These are phyloP conservation scores for Isotomurus palustris DNA, from an alignment of 2,888 invertebrate species.

Conservation along the genomic window DNA sequence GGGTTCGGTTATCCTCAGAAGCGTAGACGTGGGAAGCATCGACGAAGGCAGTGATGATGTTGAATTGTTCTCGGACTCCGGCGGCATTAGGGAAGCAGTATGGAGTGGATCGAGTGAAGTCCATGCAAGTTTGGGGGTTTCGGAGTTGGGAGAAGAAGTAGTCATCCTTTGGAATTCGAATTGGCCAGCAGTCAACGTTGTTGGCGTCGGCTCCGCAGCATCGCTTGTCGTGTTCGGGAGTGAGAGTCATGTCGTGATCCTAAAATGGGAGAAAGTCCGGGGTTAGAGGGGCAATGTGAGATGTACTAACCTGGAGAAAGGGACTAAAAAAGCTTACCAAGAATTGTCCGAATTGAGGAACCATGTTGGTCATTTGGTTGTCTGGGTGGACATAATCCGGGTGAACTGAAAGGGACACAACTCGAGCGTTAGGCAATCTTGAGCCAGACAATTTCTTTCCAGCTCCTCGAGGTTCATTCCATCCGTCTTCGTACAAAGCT, in stretches of 20 bases:
- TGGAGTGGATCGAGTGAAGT: constrained; percentile 39
- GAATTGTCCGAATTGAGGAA: constrained; percentile 44
- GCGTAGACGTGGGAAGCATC: constrained; percentile 41
- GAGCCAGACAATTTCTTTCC: constrained; percentile 36
- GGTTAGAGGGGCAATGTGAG: no score
- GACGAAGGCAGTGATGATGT: constrained; percentile 41
- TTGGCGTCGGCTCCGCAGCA: constrained; percentile 27
- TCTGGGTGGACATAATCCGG: constrained; percentile 42
- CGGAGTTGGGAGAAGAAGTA: constrained; percentile 35
- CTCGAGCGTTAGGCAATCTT: constrained; percentile 41
- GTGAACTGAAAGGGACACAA: constrained; percentile 42
- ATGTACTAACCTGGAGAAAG: no score
- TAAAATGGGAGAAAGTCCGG: not conserved
- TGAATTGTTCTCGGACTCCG: constrained; percentile 42
- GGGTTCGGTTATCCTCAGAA: constrained; percentile 30
- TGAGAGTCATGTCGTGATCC: constrained; percentile 45
- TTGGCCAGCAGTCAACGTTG: constrained; percentile 37
- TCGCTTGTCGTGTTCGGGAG: constrained; percentile 36
- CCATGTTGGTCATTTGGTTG: constrained; percentile 43
- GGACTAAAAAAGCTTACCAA: constrained; percentile 12
- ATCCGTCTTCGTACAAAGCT: constrained; percentile 42
- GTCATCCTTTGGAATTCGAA: constrained; percentile 34
- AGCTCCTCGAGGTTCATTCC: constrained; percentile 45
- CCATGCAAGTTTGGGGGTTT: constrained; percentile 36
- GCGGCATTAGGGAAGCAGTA: constrained; percentile 40